These are phyloP conservation scores for Etheostoma spectabile DNA, from an alignment of 2,113 vertebrate species.

Conservation along the genomic window DNA sequence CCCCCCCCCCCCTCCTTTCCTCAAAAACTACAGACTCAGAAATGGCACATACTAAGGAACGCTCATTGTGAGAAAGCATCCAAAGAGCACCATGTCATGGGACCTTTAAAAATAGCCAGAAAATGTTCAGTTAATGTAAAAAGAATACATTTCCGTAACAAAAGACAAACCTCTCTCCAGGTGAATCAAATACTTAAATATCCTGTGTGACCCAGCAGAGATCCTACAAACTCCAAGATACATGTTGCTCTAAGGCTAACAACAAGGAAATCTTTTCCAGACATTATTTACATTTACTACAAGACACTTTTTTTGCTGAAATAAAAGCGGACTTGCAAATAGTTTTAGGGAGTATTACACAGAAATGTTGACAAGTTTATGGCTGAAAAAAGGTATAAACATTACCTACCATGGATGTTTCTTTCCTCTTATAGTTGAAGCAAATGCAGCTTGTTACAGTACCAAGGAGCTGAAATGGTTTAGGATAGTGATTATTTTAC, in stretches of 20 bases:
- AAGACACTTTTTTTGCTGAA: neutral
- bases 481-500: slow-evolving; percentile 9
- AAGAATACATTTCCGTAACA: slow-evolving; percentile 26
- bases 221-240: slow-evolving; percentile 18
- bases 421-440: neutral
- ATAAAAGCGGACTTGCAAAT: neutral
- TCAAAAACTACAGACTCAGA: no score
- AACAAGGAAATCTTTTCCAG: neutral
- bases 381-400: neutral
- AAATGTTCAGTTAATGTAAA: neutral
- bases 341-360: neutral
- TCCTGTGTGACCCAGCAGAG: slow-evolving; percentile 21
- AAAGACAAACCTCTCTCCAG: slow-evolving; percentile 65
- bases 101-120: neutral
- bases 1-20: no score
- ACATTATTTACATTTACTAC: neutral
- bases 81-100: no score
- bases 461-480: slow-evolving; percentile 33
- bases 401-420: slow-evolving; percentile 20
- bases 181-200: slow-evolving; percentile 50
- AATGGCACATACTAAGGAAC: no score
- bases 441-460: slow-evolving; percentile 21
- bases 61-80: no score
- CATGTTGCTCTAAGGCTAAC: slow-evolving; percentile 2
- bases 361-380: slow-evolving; percentile 10